Base-by-base conservation (phyloP, 1,140 invertebrate species). In the Aricia agestis region DNA sequence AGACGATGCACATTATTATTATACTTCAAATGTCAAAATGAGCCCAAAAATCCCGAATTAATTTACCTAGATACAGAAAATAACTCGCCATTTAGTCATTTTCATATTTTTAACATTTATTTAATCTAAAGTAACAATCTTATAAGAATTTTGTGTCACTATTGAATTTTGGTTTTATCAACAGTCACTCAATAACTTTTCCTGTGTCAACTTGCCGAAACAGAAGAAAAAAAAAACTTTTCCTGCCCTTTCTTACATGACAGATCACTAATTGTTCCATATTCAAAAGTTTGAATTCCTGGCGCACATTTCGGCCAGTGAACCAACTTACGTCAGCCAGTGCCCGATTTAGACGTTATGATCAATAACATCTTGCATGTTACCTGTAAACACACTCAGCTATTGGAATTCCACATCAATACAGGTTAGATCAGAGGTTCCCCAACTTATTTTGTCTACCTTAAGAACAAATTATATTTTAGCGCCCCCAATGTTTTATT, bases 291-390 rank as follows among this genome's bases (percentile, higher is more conserved):
- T 17, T 10, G 19, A 25, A 63, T 63, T 63, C 9, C 59, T 63
- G 59, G 18, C 59, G 18, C 59, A 63, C 19, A 63, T 63, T 63
- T 63, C 59, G 59, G 59, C 19, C 59, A 11, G 10, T 63, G 59
- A 63, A 19, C 59, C 18, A 25, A 19, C 18, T 19, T 59, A 59
- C 59, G 59, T 63, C 59, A 19, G 13, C 15, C n/a, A 13, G 4
- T 59, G 59, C 58, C 15, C 17, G 59, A 19, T 63, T 19, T 19
- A 63, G 59, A 63, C 10, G 59, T 63, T 63, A 63, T 25, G 59
- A 19, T 59, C 45, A 52, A 52, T 52, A 52, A 52, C 45, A 52
- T 45, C 42, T 45, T 52, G 45, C 45, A 52, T 52, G 45, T 52
- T 52, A 52, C 45, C 45, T 52, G 45, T 11, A 52, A 15, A 13